These are phyloP conservation scores for Drosophila atripex DNA, from an alignment of 2,888 invertebrate genomes.

Conservation along the genomic window DNA sequence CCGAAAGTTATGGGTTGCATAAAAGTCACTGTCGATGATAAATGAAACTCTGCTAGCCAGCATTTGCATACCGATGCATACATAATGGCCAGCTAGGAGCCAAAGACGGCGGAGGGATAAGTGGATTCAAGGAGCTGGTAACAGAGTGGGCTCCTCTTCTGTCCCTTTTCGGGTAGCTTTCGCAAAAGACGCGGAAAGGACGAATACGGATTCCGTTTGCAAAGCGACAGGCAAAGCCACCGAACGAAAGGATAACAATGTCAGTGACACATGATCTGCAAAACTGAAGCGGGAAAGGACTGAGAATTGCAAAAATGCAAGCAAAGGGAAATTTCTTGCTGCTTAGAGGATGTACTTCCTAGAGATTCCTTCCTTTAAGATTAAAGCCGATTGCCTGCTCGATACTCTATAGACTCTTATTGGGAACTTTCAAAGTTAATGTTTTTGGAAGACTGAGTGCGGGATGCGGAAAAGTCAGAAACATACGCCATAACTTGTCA, in stretches of 20 bases:
- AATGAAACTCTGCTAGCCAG: constrained; percentile 53
- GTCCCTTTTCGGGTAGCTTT: constrained; percentile 14
- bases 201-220: constrained; percentile 60
- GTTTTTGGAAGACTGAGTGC: background rate
- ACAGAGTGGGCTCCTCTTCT: background rate
- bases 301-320: constrained; percentile 9
- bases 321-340: background rate
- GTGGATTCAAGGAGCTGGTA: constrained; percentile 3
- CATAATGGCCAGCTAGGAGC: constrained; percentile 22
- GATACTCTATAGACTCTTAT: too few relatives aligned
- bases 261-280: constrained; percentile 60
- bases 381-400: background rate
- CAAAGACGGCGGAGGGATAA: constrained; percentile 11
- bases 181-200: constrained; percentile 11
- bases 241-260: constrained; percentile 74
- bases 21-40: constrained; percentile 68
- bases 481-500: constrained; percentile 44
- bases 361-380: background rate
- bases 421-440: background rate
- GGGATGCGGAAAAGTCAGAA: background rate
- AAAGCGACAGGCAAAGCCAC: constrained; percentile 64
- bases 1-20: constrained; percentile 54
- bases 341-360: background rate
- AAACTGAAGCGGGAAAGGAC: constrained; percentile 17
- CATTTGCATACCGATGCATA: constrained; percentile 53